These are phyloP conservation scores for Campoletis sonorensis DNA, from an alignment of 1,140 invertebrate genomes.

Conservation along the genomic window DNA sequence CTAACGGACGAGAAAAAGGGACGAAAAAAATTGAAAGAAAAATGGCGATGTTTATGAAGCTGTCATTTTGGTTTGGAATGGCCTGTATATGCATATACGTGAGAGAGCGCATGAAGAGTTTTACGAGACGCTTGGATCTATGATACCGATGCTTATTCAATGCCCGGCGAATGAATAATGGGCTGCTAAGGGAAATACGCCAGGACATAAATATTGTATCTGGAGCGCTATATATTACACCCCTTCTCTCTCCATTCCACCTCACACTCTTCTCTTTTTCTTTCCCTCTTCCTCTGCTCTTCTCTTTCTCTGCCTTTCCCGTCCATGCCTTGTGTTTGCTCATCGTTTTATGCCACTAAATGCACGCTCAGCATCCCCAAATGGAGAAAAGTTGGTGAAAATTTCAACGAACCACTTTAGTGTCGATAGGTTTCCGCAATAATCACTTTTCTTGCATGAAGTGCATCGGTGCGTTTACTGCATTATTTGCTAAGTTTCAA, in stretches of 20 bases:
- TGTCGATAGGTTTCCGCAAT: too few relatives aligned
- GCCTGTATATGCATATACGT: constrained; percentile 8
- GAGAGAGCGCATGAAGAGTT: constrained; percentile 33
- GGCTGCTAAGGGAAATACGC: constrained; percentile 73
- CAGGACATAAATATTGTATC: constrained; percentile 75
- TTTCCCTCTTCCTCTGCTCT: constrained; percentile 16
- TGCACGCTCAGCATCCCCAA: not conserved
- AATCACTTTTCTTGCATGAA: too few relatives aligned
- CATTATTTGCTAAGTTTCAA: too few relatives aligned
- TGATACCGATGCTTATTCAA: constrained; percentile 75
- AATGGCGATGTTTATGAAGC: not conserved
- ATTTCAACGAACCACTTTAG: too few relatives aligned
- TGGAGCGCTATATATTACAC: constrained; percentile 75
- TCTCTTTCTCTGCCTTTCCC: constrained; percentile 9
- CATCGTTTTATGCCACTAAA: constrained; percentile 5
- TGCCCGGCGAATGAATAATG: constrained; percentile 74
- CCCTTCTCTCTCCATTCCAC: constrained; percentile 62
- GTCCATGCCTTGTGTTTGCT: not conserved
- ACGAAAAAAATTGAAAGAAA: not conserved
- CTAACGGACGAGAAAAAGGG: not conserved
- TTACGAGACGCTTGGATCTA: constrained; percentile 67
- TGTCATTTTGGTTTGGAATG: not conserved
- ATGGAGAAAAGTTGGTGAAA: not conserved
- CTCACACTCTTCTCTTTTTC: constrained; percentile 50
- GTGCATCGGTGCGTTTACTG: too few relatives aligned